Conservation (phyloP, 2,113 vertebrate genomes). For the Lophotis ruficrista region DNA sequence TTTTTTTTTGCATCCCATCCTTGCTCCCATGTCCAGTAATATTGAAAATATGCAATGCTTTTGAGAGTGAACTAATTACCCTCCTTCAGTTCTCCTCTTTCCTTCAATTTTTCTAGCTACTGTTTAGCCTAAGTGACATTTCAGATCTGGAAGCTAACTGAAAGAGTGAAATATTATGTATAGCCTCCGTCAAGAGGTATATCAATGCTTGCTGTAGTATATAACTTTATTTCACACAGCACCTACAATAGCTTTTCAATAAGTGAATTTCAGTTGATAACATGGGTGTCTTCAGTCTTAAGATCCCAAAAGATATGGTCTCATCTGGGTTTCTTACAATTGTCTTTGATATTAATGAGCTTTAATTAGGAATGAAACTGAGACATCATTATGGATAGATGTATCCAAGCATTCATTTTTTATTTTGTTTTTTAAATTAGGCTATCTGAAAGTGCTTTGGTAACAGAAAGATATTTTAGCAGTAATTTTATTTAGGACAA, state of each 20-base stretch:
- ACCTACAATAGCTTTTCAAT: background rate
- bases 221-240: background rate
- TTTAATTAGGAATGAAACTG: constrained; percentile 13
- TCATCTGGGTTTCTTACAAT: background rate
- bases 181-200: background rate
- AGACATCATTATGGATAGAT: background rate
- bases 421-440: background rate
- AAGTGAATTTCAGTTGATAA: background rate
- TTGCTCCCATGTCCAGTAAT: background rate
- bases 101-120: background rate
- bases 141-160: background rate
- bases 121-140: background rate
- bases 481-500: constrained; percentile 10
- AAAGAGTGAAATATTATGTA: background rate
- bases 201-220: background rate
- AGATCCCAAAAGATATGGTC: background rate
- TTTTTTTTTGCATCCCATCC: background rate
- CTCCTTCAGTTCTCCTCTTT: background rate
- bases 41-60: background rate
- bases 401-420: background rate
- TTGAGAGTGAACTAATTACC: background rate
- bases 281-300: background rate
- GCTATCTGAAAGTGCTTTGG: background rate
- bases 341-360: constrained; percentile 38
- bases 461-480: background rate